Evolutionary conservation across 2,797 vertebrate genomes (phyloP), one percentile per base, ranked within the genome.

Genomic region (Microctenopoma steveboyesi): DNA sequence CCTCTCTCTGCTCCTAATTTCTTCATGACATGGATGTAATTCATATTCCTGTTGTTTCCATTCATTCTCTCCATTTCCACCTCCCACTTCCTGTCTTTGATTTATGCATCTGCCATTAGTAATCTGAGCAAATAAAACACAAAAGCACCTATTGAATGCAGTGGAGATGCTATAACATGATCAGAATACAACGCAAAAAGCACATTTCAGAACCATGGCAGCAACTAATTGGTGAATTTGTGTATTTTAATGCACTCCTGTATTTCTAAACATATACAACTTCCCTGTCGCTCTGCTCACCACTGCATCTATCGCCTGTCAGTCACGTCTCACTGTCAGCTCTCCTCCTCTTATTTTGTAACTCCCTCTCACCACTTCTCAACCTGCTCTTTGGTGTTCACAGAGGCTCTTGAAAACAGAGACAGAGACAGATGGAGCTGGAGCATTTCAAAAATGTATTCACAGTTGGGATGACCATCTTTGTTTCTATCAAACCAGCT

Each of bases 251-350:
- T 57, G 40, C 27, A 58, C 73, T 61, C 60, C 42, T 8, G 25
- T 51, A 37, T 55, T 52, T 55, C 52, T 40, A 28, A 25, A 64
- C 66, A 68, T 72, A 73, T 57, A 42, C 48, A 52, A 67, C 22
- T 67, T 43, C 59, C 56, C 47, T 0, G 18, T 53, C 43, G 59
- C 64, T 71, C 66, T 39, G 4, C 71, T 58, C 40, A 0, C 37
- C 69, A 67, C 64, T 42, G 57, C 66, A 43, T 74, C 77, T 53
- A 69, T 59, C 59, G 73, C 47, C 76, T 67, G 75, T 83, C 89
- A 82, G 39, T 87, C 77, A 79, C 35, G 22, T 16, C 78, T 81
- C 54, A 11, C 78, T 71, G 62, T 70, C 66, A 74, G 18, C 48
- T 47, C 64, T 57, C 65, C 52, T 56, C 48, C 47, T 68, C 47